phyloP scores from a whole-genome alignment of 2,797 vertebrate genomes.

The Octomys mimax region DNA sequence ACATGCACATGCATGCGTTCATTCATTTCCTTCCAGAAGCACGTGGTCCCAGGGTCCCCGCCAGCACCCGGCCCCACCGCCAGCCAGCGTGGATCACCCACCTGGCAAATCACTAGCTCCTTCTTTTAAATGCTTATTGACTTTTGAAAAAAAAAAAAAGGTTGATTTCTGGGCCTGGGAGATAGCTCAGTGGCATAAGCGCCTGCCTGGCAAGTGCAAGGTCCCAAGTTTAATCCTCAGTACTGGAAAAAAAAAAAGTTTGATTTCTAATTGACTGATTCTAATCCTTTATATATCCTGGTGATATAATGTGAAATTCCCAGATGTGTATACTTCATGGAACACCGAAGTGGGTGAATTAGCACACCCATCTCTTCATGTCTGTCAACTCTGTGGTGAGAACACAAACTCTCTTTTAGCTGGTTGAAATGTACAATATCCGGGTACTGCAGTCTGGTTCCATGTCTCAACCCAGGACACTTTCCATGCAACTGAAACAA shows the following conservation, averaged over 20 bases:
- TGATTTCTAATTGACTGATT: background rate
- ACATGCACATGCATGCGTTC: too few relatives aligned
- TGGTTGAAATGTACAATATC: background rate
- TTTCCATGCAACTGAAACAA: background rate
- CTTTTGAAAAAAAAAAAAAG: background rate
- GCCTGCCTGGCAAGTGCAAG: too few relatives aligned
- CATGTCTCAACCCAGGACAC: background rate
- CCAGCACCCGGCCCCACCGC: background rate
- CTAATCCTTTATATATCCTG: background rate
- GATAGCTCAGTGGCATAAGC: too few relatives aligned
- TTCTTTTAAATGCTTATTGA: background rate
- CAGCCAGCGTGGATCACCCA: rapidly evolving
- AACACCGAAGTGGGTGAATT: background rate
- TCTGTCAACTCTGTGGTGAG: background rate
- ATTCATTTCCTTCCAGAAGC: background rate
- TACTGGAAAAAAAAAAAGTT: background rate
- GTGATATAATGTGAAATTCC: background rate
- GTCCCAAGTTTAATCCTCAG: too few relatives aligned
- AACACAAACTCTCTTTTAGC: background rate
- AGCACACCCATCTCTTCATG: background rate
- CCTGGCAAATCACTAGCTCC: background rate
- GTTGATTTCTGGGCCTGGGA: too few relatives aligned
- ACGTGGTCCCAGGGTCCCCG: background rate
- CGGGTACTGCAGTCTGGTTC: background rate
- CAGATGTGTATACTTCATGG: background rate